Base-by-base conservation (phyloP, 2,888 invertebrate species). In the Agonopterix arenella region DNA sequence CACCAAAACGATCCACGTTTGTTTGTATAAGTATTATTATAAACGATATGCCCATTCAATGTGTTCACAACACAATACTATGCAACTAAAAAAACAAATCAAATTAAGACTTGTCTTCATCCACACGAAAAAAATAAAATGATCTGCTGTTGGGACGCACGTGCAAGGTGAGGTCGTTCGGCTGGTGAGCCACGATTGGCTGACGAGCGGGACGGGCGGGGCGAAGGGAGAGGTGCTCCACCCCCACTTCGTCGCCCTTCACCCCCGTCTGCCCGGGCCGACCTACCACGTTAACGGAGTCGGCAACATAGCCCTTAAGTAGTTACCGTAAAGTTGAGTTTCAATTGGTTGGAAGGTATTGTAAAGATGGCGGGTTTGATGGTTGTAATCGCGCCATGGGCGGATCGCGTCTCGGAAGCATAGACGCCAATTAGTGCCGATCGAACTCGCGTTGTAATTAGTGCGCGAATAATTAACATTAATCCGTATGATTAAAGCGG, bases 361-460 rank as follows among this genome's bases (percentile, higher is more conserved):
- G 55, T 54, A 62, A 67, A 62, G 55, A 63, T 84, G 74, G 83
- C 60, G 63, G 62, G 57, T 64, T 68, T 70, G 76, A 83, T 83
- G 83, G 83, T 78, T 73, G 73, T 82, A 82, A 84, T 82, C 77
- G 76, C 71, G 79, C 82, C 85, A 88, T 88, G 86, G 88, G 88
- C 88, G 88, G 84, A 85, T 11, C 85, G 76, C 70, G 73, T 62
- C 72, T 78, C 70, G 68, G 72, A 75, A 73, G 73, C 73, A 76
- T 69, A 76, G 82, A 84, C 79, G 79, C 82, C 88, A 88, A 88
- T 88, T 88, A 88, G 78, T 73, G 70, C 60, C 66, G 76, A 82
- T 80, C 76, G 75, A 75, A 71, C 72, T 65, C 61, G 59, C 49
- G 56, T 56, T 50, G 73, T 76, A 83, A 85, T 85, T 84, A 86